Evolutionary conservation across 2,797 vertebrate genomes (phyloP), one percentile per base, ranked within the genome.

Genomic region (Taenioides sp.): DNA sequence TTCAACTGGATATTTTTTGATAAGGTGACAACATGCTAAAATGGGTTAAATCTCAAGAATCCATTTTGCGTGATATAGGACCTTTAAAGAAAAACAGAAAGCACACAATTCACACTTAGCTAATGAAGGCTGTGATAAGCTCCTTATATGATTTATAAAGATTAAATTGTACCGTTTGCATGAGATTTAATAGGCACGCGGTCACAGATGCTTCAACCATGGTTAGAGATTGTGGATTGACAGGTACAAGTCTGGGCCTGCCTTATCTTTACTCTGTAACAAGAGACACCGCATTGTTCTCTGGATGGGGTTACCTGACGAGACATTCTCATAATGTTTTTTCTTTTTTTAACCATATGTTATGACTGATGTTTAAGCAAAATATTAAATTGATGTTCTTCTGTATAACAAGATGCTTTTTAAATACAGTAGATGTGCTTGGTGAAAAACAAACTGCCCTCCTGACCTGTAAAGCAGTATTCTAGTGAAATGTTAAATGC

Each of bases 161-260:
- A 7, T 23, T 22, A 55, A 23, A 55, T 12, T 11, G n/a, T 23
- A 12, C 2, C 0, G 54, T 55, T 63, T n/a, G 20, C 5, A 22
- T 23, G 20, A 64, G n/a, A 55, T 9, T 5, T 7, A 23, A 22
- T 4, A 1, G 4, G 5, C 20, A 22, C n/a, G 10, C 40, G 18
- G 78, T 74, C 71, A 65, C 69, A 76, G 76, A 76, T 34, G 22
- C 59, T 47, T 87, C 63, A 75, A 70, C 82, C 76, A 70, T 76
- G 71, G 65, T 81, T 80, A 80, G 70, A 73, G 69, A 71, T 73
- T 70, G 75, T 77, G 69, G 74, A 67, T 69, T 83, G 79, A 80
- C 81, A 80, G 74, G 52, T 72, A 82, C 91, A 90, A 83, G 93
- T 86, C 86, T 68, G 72, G 78, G 71, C 92, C 70, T 82, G 93